Evolutionary conservation across 2,888 invertebrate genomes (phyloP), one percentile per base, ranked within the genome.

Genomic region (Spodoptera exigua): DNA sequence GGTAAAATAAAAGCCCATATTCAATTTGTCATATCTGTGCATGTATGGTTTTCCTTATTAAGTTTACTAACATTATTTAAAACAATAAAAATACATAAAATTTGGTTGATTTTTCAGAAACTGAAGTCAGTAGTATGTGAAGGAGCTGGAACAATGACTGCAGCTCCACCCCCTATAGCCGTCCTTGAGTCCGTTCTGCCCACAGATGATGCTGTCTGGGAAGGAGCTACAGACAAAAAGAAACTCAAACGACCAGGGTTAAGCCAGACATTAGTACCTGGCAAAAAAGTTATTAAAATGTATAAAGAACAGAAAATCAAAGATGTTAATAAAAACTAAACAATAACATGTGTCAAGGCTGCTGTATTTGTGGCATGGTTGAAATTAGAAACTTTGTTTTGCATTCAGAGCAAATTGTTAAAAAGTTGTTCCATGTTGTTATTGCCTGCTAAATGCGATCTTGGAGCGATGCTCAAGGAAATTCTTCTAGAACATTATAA

Each of bases 201-300:
- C 18, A 91, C 88, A 13, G 92, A 94, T 64, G 95, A 95, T 62
- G 86, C 86, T 1, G 39, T 84, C 0, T 93, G 95, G 83, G 95
- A 95, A 77, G 94, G 95, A 37, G 93, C 91, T 40, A 85, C 90
- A 53, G 94, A 94, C 60, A 93, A 88, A 61, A 95, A 92, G 64
- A 96, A 96, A 84, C 96, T 96, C 69, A 97, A 97, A 81, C 92
- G 98, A 53, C 97, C 97, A 43, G 98, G 98, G 0, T 90, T 98
- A 13, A 95, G 96, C 36, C 96, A 97, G 82, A 95, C 95, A 3
- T 88, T 98, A 52, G 94, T 97, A 41, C 98, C 98, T 9, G 96
- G 98, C 17, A 98, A 98, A 84, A 97, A 97, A 91, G 97, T 98
- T 10, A 95, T 98, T 89, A 97, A 97, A 90, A 95, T 96, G 91